A percentile compares a stretch with the other conserved stretches of the same genome.
Conservation (phyloP, 2,888 invertebrate species). For the Siphonodentalium dalli region DNA sequence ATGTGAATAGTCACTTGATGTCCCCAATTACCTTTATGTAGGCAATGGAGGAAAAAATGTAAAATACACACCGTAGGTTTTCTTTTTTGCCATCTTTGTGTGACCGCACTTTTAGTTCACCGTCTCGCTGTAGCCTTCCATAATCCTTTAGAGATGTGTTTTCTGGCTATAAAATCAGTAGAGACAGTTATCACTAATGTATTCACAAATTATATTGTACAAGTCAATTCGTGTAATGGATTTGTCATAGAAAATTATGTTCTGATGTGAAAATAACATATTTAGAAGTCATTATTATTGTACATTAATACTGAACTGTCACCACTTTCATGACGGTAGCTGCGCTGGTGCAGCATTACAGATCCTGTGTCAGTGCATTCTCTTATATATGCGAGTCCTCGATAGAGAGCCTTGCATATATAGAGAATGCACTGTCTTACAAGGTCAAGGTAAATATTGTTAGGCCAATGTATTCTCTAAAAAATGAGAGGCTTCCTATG, state of each 20-base stretch:
- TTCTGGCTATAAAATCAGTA: slow-evolving; percentile 71
- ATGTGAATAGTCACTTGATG: background rate
- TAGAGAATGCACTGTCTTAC: too few relatives aligned
- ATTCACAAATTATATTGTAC: too few relatives aligned
- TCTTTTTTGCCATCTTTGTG: slow-evolving; percentile 79
- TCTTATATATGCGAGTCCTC: too few relatives aligned
- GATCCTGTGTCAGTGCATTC: too few relatives aligned
- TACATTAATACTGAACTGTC: too few relatives aligned
- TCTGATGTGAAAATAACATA: background rate
- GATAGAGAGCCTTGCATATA: too few relatives aligned
- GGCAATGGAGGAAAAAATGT: background rate
- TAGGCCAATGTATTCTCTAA: too few relatives aligned
- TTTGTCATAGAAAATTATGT: background rate
- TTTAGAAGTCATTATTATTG: too few relatives aligned
- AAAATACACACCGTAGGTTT: slow-evolving; percentile 70
- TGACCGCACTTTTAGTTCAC: slow-evolving; percentile 85
- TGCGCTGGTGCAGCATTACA: too few relatives aligned
- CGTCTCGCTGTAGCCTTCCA: slow-evolving; percentile 90
- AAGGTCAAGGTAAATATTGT: too few relatives aligned
- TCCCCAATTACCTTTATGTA: background rate
- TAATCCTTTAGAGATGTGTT: slow-evolving; percentile 86
- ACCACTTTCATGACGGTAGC: too few relatives aligned
- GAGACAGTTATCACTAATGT: slow-evolving; percentile 1
- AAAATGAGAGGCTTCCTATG: too few relatives aligned
- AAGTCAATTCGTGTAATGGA: background rate